A percentile compares a stretch with the other conserved stretches of the same genome.
phyloP scores from a whole-genome alignment of 1,140 invertebrate species.

The Pararge aegeria region DNA sequence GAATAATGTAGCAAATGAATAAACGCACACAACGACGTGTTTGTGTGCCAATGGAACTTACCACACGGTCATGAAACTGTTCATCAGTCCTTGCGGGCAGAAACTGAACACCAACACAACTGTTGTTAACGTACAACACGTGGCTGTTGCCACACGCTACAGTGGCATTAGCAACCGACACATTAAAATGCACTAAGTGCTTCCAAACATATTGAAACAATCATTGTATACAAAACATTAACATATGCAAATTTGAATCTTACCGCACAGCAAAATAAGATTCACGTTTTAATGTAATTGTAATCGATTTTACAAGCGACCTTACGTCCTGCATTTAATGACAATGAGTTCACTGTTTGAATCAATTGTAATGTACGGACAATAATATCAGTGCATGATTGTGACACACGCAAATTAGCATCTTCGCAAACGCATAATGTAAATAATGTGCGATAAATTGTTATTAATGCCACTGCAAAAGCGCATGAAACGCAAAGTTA shows the following conservation, averaged over 20 bases:
- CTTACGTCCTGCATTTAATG: conserved; percentile 7
- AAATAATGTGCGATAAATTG: conserved; percentile 49
- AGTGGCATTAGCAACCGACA: conserved; percentile 49
- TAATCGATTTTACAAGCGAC: conserved; percentile 6
- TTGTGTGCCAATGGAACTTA: conserved; percentile 82
- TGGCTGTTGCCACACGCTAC: conserved; percentile 25
- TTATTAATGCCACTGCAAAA: conserved; percentile 71
- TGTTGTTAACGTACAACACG: conserved; percentile 40
- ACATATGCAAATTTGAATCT: conserved; percentile 6
- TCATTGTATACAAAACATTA: not conserved
- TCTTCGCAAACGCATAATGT: conserved; percentile 33
- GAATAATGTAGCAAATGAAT: conserved; percentile 28
- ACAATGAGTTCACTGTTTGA: conserved; percentile 24
- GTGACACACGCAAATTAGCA: conserved; percentile 50
- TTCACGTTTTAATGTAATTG: conserved; percentile 2
- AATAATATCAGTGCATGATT: conserved; percentile 38
- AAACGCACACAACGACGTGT: conserved; percentile 34
- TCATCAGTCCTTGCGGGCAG: conserved; percentile 92
- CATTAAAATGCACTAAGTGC: not conserved
- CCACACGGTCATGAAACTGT: conserved; percentile 93
- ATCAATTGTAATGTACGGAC: conserved; percentile 29
- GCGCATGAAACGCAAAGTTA: conserved; percentile 60
- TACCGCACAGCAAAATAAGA: not conserved
- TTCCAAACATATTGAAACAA: not conserved
- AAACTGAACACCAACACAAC: conserved; percentile 84